Evolutionary conservation across 2,797 vertebrate genomes (phyloP).

Genomic region (Gymnopithys bicolor): DNA sequence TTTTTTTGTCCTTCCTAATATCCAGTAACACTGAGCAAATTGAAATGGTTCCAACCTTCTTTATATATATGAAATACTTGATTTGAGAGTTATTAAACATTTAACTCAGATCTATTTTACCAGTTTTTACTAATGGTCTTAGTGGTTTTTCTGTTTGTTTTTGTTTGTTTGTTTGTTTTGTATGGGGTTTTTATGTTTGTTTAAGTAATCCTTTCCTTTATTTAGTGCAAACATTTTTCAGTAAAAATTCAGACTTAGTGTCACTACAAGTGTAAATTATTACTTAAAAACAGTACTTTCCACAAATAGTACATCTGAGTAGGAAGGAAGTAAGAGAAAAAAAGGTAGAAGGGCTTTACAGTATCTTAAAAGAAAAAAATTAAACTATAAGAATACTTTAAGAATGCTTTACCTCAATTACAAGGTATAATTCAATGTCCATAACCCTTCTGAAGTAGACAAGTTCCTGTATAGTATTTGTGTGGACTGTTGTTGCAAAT

Average conservation of each 20-base stretch:
- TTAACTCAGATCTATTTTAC: not conserved
- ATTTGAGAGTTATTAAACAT: not conserved
- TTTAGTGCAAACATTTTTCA: not conserved
- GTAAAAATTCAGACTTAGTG: not conserved
- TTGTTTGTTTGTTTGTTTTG: not conserved
- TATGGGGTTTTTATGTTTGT: not conserved
- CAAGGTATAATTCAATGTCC: not conserved
- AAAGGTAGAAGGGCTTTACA: not conserved
- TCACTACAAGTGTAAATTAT: not conserved
- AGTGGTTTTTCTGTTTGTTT: not conserved
- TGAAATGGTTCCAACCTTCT: conserved; percentile 30
- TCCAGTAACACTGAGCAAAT: conserved; percentile 42
- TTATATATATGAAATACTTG: conserved; percentile 39
- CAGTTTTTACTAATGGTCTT: not conserved
- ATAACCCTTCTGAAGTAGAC: not conserved
- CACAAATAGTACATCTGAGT: not conserved
- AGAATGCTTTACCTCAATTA: not conserved
- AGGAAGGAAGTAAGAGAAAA: not conserved
- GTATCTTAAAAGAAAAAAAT: not conserved
- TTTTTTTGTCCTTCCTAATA: conserved; percentile 52
- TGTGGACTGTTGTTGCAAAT: not conserved
- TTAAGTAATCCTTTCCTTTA: not conserved
- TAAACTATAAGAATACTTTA: not conserved
- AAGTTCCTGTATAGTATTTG: not conserved
- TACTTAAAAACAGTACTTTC: conserved; percentile 23